Percentiles rank a stretch among this genome's conserved stretches.
These are phyloP conservation scores for Plagodis pulveraria DNA, from an alignment of 2,888 invertebrate species.

Conservation along the genomic window DNA sequence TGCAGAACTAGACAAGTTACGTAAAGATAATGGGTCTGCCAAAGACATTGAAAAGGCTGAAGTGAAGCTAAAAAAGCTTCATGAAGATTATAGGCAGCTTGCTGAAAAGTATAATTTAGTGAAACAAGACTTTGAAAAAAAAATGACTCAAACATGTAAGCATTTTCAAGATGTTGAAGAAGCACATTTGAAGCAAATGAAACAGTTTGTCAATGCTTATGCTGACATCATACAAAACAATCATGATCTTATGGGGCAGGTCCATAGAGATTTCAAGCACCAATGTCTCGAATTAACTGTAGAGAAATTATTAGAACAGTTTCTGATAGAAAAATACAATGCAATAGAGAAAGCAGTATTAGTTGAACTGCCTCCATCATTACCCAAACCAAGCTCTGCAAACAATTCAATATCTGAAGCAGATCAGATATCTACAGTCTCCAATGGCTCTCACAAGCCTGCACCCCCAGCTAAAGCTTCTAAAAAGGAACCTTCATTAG, in stretches of 20 bases:
- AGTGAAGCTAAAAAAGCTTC: conserved; percentile 95
- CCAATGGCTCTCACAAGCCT: conserved; percentile 80
- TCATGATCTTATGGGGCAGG: conserved; percentile 95
- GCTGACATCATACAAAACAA: conserved; percentile 94
- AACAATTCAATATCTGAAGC: conserved; percentile 83
- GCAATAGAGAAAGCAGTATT: conserved; percentile 96
- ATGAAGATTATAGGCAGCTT: conserved; percentile 96
- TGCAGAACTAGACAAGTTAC: conserved; percentile 94
- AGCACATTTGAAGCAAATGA: conserved; percentile 96
- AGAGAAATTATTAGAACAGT: conserved; percentile 95
- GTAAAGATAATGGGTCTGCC: conserved; percentile 94
- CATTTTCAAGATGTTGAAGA: conserved; percentile 98
- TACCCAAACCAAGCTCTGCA: conserved; percentile 78
- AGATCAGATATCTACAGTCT: conserved; percentile 78
- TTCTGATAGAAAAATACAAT: conserved; percentile 96
- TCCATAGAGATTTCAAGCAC: conserved; percentile 96
- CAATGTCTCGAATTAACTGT: conserved; percentile 96
- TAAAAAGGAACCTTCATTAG: conserved; percentile 87
- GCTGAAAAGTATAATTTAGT: conserved; percentile 96
- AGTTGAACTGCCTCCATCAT: conserved; percentile 71
- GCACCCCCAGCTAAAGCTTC: conserved; percentile 78
- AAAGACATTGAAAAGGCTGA: conserved; percentile 98
- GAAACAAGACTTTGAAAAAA: conserved; percentile 97
- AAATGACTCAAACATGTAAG: conserved; percentile 97
- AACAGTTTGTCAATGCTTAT: conserved; percentile 96